Evolutionary conservation across 1,140 invertebrate species (phyloP).

Genomic region (Whitmania pigra): DNA sequence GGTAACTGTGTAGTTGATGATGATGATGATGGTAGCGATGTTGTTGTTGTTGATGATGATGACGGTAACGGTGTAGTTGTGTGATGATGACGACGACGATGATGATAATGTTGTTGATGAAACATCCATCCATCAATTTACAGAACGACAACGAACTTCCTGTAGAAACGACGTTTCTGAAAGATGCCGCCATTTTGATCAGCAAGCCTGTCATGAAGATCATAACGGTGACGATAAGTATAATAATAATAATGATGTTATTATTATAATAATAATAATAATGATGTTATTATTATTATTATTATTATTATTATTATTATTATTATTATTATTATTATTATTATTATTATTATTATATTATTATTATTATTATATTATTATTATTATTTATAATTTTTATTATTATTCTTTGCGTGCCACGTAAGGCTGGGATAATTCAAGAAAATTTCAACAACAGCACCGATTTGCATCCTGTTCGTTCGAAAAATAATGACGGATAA

Average conservation of each 20-base stretch:
- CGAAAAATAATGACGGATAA: too few relatives aligned
- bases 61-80: too few relatives aligned
- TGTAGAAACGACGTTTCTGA: neutral
- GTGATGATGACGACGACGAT: too few relatives aligned
- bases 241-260: neutral
- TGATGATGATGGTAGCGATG: too few relatives aligned
- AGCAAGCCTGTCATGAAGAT: neutral
- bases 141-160: neutral
- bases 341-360: neutral
- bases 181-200: neutral
- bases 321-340: neutral
- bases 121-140: too few relatives aligned
- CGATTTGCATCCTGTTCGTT: neutral
- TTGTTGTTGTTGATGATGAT: too few relatives aligned
- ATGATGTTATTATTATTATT: neutral
- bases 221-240: neutral
- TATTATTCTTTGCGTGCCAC: neutral
- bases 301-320: neutral
- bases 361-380: too few relatives aligned
- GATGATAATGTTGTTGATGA: too few relatives aligned
- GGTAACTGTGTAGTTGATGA: too few relatives aligned
- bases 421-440: neutral
- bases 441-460: neutral
- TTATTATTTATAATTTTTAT: too few relatives aligned
- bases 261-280: too few relatives aligned